A percentile compares a stretch with the other conserved stretches of the same genome.
Conservation (phyloP, 1,140 invertebrate genomes). For the Apolygus lucorum region DNA sequence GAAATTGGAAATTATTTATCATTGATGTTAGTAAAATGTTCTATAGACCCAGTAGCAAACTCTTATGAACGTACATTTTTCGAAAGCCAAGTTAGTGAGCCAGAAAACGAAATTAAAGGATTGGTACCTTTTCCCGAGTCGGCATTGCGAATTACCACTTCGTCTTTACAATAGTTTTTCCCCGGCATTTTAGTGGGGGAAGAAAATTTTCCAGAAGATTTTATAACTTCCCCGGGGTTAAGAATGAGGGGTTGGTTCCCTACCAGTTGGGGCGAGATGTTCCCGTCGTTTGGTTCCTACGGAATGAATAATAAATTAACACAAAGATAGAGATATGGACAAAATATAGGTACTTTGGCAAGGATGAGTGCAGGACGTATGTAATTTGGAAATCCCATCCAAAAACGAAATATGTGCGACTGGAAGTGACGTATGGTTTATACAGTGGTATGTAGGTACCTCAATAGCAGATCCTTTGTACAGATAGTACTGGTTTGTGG, state of each 20-base stretch:
- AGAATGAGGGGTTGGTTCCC: conserved; percentile 47
- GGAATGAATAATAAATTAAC: no score
- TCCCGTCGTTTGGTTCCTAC: conserved; percentile 2
- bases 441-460: not conserved
- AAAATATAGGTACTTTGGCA: not conserved
- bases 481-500: conserved; percentile 5
- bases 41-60: no score
- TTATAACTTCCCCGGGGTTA: conserved; percentile 70
- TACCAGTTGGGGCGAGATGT: not conserved
- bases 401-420: no score
- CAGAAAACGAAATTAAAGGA: no score
- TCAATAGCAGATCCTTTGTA: not conserved
- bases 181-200: conserved; percentile 83
- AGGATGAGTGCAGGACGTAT: no score
- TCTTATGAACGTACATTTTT: no score
- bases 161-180: conserved; percentile 87
- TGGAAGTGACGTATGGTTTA: no score
- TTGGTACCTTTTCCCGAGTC: conserved; percentile 88
- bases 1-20: no score
- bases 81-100: no score
- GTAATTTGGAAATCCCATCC: no score
- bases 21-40: no score
- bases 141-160: conserved; percentile 85
- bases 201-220: conserved; percentile 75
- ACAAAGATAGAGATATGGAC: not conserved